Evolutionary conservation across 2,113 vertebrate species (phyloP), one percentile per base, ranked within the genome.

Genomic region (Triplophysa dalaica): DNA sequence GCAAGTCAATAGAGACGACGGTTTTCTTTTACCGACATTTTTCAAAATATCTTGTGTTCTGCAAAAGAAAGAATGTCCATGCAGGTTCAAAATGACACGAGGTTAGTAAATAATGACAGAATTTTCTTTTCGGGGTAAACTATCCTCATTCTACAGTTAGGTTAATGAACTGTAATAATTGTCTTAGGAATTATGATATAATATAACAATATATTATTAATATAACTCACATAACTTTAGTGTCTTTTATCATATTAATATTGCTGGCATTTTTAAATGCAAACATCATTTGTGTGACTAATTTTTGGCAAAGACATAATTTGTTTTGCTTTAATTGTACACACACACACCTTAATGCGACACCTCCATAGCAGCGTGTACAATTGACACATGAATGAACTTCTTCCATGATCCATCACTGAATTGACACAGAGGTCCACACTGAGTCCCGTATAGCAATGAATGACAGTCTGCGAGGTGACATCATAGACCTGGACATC

Each of bases 401-500:
- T 9, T 77, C 17, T 4, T 21, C 7, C 43, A 45, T 29, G 43
- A n/a, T 50, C 43, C 60, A 50, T 75, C 19, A 38, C 45, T 41
- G 33, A 58, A 67, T 54, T 41, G 66, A 72, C 70, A 45, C 16
- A 17, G 26, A 77, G 29, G 19, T 12, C 26, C 74, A 38, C 65
- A 78, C 61, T 38, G 11, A 21, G 13, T 45, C 22, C n/a, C 9
- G 1, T 74, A 11, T 45, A 45, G 67, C 21, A 60, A 54, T 56
- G 24, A 48, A 8, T 54, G 62, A 64, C 69, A 38, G 17, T 63
- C 73, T 62, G 75, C 24, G 29, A 56, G 13, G 52, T 50, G 62
- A 67, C 70, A 43, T 50, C 70, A 69, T 78, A 73, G 82, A 82
- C 84, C 62, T 83, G 80, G 82, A 72, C 72, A 86, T 67, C 65